Evolutionary conservation across 2,113 vertebrate species (phyloP).

Genomic region (Actenoides hombroni): DNA sequence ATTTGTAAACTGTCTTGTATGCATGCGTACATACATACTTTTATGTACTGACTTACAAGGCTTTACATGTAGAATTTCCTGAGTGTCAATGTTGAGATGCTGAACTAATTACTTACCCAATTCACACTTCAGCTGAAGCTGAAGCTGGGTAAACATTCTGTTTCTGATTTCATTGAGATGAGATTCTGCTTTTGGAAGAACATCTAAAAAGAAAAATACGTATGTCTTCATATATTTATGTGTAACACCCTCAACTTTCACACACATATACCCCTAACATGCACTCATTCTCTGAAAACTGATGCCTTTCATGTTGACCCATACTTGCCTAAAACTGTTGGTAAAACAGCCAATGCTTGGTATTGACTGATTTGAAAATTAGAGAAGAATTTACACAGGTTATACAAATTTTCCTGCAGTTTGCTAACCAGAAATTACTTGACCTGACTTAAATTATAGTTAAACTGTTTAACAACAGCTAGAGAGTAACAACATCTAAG

Average conservation of each 20-base stretch:
- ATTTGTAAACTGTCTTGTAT: not conserved
- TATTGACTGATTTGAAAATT: not conserved
- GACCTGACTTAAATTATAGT: not conserved
- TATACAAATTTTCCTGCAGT: not conserved
- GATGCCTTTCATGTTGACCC: not conserved
- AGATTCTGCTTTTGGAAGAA: conserved; percentile 74
- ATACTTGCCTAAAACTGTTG: not conserved
- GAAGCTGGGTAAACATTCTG: conserved; percentile 76
- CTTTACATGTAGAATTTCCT: not conserved
- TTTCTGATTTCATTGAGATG: conserved; percentile 81
- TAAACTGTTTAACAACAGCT: not conserved
- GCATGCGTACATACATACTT: not conserved
- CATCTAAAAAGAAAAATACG: conserved; percentile 17
- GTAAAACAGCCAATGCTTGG: not conserved
- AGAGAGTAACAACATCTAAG: not conserved
- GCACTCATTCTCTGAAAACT: not conserved
- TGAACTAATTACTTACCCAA: conserved; percentile 80
- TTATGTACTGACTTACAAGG: not conserved
- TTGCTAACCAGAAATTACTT: not conserved
- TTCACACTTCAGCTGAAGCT: conserved; percentile 80
- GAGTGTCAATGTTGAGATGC: not conserved
- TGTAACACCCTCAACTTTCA: not conserved
- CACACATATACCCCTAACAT: not conserved
- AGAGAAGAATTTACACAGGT: not conserved
- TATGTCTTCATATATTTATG: not conserved